These are phyloP conservation scores for Clarias platycephalus DNA, from an alignment of 2,797 vertebrate species.

Conservation along the genomic window DNA sequence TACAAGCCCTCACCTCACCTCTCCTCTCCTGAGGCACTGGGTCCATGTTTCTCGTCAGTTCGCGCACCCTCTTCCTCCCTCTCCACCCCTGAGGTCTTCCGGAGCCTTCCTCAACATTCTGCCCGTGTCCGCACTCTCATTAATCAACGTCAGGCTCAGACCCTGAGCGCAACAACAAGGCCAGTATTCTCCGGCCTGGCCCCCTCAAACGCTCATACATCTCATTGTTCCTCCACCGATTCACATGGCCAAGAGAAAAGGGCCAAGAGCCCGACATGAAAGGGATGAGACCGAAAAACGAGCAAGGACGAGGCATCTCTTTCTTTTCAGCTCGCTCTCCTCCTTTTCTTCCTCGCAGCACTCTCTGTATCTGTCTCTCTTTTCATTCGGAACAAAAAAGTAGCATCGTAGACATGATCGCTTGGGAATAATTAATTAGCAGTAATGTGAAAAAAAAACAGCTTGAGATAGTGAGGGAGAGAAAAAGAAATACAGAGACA, in stretches of 20 bases:
- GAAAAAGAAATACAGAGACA: slow-evolving; percentile 32
- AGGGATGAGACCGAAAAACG: slow-evolving; percentile 85
- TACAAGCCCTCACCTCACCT: slow-evolving; percentile 33
- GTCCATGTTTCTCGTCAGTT: slow-evolving; percentile 54
- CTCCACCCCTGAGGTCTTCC: slow-evolving; percentile 78
- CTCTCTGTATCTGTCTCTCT: slow-evolving; percentile 48
- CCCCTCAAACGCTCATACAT: slow-evolving; percentile 84
- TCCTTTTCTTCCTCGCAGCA: slow-evolving; percentile 19
- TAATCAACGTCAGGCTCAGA: slow-evolving; percentile 95
- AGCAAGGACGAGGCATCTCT: slow-evolving; percentile 76
- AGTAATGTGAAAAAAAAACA: slow-evolving; percentile 76
- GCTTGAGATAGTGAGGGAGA: slow-evolving; percentile 73
- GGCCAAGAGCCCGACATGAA: slow-evolving; percentile 82
- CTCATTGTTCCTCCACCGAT: slow-evolving; percentile 89
- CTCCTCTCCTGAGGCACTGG: slow-evolving; percentile 49
- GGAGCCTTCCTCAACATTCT: slow-evolving; percentile 80
- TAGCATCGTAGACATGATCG: slow-evolving; percentile 79
- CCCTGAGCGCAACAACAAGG: slow-evolving; percentile 87
- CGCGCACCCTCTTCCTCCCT: slow-evolving; percentile 71
- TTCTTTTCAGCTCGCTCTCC: slow-evolving; percentile 65
- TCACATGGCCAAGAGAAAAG: slow-evolving; percentile 85
- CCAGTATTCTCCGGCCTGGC: slow-evolving; percentile 84
- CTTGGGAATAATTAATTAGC: slow-evolving; percentile 90
- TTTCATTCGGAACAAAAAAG: slow-evolving; percentile 69
- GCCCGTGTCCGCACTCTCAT: slow-evolving; percentile 90